Evolutionary conservation across 2,113 vertebrate species (phyloP), one percentile per base, ranked within the genome.

Genomic region (Myiozetetes cayanensis): DNA sequence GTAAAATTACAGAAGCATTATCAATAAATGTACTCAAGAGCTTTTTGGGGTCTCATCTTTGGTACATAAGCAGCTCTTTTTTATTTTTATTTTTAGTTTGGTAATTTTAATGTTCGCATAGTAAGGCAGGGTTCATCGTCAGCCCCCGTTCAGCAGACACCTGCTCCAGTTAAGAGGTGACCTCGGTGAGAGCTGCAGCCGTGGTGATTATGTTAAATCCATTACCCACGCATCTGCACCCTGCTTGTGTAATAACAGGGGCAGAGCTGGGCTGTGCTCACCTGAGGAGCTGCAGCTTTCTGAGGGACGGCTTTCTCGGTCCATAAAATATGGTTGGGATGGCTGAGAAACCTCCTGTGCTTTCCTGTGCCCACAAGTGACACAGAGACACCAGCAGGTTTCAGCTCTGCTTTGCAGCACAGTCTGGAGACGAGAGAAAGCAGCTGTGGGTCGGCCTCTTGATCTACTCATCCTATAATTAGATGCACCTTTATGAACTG

Each of bases 191-290:
- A 93, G 87, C 58, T 89, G 70, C 41, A 52, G 10, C 65, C 47
- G 1, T 43, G 82, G 94, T n/a, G 96, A 96, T 97, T 95, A 97
- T 13, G 73, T 82, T 97, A 97, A 97, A 95, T 91, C 96, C 80
- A 77, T 94, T 94, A 96, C 22, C 78, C 37, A 25, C 2, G 65
- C 83, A 93, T 73, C 91, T 85, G 94, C 71, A 11, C 77, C 2
- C 46, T n/a, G 30, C 56, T 83, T 94, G 86, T 82, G 73, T 90
- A 91, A 89, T 39, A 46, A 30, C 43, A 24, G 0, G 1, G 63
- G 49, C 53, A 73, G 67, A 81, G 61, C 88, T 33, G 25, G 28
- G 33, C 0, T 58, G 37, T 17, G 49, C 28, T 52, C 83, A 82
- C 92, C 63, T 70, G 74, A 85, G 74, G 62, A 74, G 67, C 56